Evolutionary conservation across 1,140 invertebrate species (phyloP).

Genomic region (Micrasema minimum): DNA sequence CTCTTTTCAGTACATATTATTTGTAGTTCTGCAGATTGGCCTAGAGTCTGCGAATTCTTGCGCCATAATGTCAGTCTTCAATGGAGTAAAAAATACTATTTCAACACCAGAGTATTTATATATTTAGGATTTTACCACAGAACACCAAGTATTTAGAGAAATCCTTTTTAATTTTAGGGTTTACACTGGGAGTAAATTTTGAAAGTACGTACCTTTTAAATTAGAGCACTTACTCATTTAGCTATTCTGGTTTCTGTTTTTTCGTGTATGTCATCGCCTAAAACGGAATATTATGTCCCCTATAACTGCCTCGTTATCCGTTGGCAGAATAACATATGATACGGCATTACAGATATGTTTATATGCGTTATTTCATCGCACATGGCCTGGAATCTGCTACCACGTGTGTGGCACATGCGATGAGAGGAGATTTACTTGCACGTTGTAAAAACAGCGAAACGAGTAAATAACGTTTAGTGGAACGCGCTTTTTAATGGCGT

Average conservation of each 20-base stretch:
- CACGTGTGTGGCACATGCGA: conserved; percentile 28
- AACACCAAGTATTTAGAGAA: too few species aligned
- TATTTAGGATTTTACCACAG: too few species aligned
- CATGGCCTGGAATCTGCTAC: neutral
- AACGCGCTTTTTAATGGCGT: conserved; percentile 21
- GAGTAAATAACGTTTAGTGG: neutral
- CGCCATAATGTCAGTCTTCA: too few species aligned
- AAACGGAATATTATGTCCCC: conserved; percentile 8
- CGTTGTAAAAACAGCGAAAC: conserved; percentile 6
- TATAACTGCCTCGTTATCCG: neutral
- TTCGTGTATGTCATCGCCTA: conserved; percentile 29
- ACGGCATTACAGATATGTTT: neutral
- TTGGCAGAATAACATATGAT: neutral
- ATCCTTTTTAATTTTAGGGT: too few species aligned
- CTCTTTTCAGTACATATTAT: too few species aligned
- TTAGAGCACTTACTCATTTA: too few species aligned
- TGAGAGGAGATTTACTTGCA: neutral
- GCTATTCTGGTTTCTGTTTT: conserved; percentile 7
- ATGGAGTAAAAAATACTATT: too few species aligned
- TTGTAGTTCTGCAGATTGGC: too few species aligned
- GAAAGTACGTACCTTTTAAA: too few species aligned
- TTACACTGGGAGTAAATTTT: too few species aligned
- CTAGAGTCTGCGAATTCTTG: too few species aligned
- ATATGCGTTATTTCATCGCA: neutral
- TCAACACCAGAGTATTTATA: too few species aligned